Base-by-base conservation (phyloP, 2,888 invertebrate genomes). In the Argynnis bischoffii region DNA sequence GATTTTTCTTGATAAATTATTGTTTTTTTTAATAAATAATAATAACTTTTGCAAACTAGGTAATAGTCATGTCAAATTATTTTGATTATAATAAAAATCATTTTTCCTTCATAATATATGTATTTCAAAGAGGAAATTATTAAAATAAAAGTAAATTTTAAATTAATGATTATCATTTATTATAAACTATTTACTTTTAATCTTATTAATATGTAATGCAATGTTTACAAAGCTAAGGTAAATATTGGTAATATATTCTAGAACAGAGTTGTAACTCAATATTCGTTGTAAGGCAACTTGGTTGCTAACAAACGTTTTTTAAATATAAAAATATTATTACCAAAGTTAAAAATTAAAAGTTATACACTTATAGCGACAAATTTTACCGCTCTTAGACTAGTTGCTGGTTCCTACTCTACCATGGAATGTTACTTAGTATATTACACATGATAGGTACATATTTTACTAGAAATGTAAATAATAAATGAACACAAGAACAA, bases 301-400 rank as follows among this genome's bases (percentile, higher is more conserved):
- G 87, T 89, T 89, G 86, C 87, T 75, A 77, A 81, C 75, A 78
- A 80, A 75, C 73, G 77, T 73, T 71, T 75, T 81, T 77, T 77
- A 79, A 73, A 79, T 79, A 75, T 63, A 63, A 65, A 69, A 63
- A 63, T 47, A 66, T 55, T 61, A 68, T 66, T 72, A 72, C 55
- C 69, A 69, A 59, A 63, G 59, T 72, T 69, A 71, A 57, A 72
- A 78, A 76, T 79, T 60, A 72, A 76, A 76, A 70, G 76, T 77
- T 75, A 78, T 75, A 76, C 81, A 80, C 80, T 78, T 76, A 78
- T 73, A 82, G 83, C 82, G 83, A 84, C 76, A 78, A 77, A 71
- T 69, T 65, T 73, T 78, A 76, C 83, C 85, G 84, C 85, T 82
- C 86, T 78, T 88, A 90, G 91, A 92, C 92, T 92, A 92, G 91